Conservation (phyloP, 1,140 invertebrate genomes). For the Homalodisca vitripennis region DNA sequence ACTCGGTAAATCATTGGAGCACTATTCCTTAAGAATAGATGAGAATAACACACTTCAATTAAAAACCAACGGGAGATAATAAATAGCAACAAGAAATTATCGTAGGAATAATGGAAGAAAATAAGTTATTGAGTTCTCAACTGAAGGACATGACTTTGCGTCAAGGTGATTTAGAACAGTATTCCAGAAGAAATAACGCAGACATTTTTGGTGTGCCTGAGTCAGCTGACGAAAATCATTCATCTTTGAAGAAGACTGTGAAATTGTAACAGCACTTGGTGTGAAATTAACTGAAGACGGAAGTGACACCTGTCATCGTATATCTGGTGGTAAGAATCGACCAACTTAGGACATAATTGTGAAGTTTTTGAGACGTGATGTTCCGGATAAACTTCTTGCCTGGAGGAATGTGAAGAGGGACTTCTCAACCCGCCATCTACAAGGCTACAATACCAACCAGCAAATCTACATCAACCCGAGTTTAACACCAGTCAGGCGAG, state of each 20-base stretch:
- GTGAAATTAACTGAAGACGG: background rate
- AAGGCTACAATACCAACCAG: background rate
- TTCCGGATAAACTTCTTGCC: background rate
- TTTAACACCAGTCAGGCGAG: background rate
- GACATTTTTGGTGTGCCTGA: constrained; percentile 21
- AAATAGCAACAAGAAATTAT: background rate
- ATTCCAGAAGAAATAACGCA: constrained; percentile 3
- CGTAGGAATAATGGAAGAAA: background rate
- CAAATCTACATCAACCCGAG: constrained; percentile 17
- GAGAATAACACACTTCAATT: constrained; percentile 2
- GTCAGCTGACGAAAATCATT: background rate
- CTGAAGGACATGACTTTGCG: background rate
- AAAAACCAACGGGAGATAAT: background rate
- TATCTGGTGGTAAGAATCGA: background rate
- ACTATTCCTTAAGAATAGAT: background rate
- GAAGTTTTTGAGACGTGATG: constrained; percentile 4
- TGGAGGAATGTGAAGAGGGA: constrained; percentile 5
- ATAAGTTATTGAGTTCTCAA: background rate
- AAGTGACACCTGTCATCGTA: constrained; percentile 15
- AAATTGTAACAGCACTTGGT: background rate
- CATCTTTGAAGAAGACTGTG: constrained; percentile 6
- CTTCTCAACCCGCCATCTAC: constrained; percentile 5
- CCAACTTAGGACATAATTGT: constrained; percentile 1
- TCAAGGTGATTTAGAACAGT: constrained; percentile 1
- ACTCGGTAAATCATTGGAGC: background rate